phyloP scores from a whole-genome alignment of 2,797 vertebrate species.

The Avahi laniger region DNA sequence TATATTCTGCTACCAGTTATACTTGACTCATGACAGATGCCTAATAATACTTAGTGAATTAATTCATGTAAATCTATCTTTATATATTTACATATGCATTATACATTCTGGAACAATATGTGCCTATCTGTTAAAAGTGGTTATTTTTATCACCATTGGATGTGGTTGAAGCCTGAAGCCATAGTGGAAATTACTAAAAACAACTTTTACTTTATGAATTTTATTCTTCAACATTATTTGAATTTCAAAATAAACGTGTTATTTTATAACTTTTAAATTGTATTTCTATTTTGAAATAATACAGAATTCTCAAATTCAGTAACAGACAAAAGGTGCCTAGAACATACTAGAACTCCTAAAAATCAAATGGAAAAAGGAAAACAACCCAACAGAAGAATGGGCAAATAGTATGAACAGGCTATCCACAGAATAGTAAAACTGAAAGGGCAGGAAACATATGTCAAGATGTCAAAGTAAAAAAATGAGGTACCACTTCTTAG shows the following conservation, averaged over 20 bases:
- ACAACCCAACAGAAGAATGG: slow-evolving; percentile 6
- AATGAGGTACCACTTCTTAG: neutral
- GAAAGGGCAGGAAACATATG: neutral
- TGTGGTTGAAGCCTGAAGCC: neutral
- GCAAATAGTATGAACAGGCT: neutral
- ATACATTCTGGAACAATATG: slow-evolving; percentile 29
- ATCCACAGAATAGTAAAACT: slow-evolving; percentile 3
- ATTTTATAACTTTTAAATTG: slow-evolving; percentile 16
- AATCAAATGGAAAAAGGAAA: slow-evolving; percentile 34
- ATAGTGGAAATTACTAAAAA: slow-evolving; percentile 46
- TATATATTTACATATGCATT: slow-evolving; percentile 37
- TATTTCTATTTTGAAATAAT: slow-evolving; percentile 47
- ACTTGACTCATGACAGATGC: slow-evolving; percentile 49
- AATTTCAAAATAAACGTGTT: slow-evolving; percentile 25
- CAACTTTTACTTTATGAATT: slow-evolving; percentile 47
- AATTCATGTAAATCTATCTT: slow-evolving; percentile 49
- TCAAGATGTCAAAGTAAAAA: neutral
- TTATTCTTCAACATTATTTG: slow-evolving; percentile 46
- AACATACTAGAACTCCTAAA: neutral
- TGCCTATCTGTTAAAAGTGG: slow-evolving; percentile 8
- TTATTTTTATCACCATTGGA: slow-evolving; percentile 55
- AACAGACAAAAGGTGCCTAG: neutral
- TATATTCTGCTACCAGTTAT: slow-evolving; percentile 35
- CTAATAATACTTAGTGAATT: slow-evolving; percentile 65
- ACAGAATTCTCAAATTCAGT: neutral